Evolutionary conservation across 2,888 invertebrate genomes (phyloP), one percentile per base, ranked within the genome.

Genomic region (Drosophila parthenogenetica): DNA sequence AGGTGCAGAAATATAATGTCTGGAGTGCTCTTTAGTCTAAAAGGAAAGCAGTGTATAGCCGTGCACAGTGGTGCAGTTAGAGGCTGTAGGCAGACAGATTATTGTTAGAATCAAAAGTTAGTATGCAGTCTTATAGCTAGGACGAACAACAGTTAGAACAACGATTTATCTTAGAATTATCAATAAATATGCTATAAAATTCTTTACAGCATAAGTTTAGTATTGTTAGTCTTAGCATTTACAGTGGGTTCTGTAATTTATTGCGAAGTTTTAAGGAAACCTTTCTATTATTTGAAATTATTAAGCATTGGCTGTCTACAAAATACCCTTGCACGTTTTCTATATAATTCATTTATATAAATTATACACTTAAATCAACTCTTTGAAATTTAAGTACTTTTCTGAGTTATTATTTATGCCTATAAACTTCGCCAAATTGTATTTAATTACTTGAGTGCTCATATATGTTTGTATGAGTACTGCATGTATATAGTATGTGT

Each of bases 61-160:
- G 64, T 72, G 87, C 72, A 46, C 39, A 3, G 50, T 50, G 48
- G 85, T 75, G 79, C 69, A 53, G 69, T 84, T 82, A 82, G 66
- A 86, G 75, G 81, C 85, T 89, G 80, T 72, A 83, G 81, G 84
- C 84, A 74, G 63, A 73, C 60, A 60, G 59, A 66, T 66, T 71
- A 59, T 48, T 61, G 76, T 82, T 82, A 90, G 90, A 91, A 90
- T 90, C 90, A 90, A 90, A 87, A 80, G 86, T 90, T 90, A 90
- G 83, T 89, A 86, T 49, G 70, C 64, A 81, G 64, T 77, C 67
- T 68, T 79, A 81, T 22, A 67, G 49, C 57, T 60, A 66, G 63
- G 13, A 16, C 77, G 81, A 61, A 69, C 77, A 89, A 79, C 77
- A 46, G 37, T 43, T 61, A 61, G 53, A 50, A 51, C 19, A 59